Evolutionary conservation across 2,888 invertebrate species (phyloP).

Genomic region (Zhuqinia jingwanae): DNA sequence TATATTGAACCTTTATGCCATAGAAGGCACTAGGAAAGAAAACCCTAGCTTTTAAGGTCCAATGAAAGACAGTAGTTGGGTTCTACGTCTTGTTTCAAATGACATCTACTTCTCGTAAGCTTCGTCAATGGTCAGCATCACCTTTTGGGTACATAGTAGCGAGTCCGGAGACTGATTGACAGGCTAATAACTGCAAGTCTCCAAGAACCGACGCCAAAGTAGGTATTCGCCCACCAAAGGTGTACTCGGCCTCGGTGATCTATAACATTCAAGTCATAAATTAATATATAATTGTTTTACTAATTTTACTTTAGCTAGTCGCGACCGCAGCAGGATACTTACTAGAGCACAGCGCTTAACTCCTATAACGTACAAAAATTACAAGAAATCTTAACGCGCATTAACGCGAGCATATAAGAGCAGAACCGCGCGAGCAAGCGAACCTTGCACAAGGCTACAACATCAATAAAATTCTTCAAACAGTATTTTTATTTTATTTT

Average conservation of each 20-base stretch:
- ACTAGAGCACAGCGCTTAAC: constrained; percentile 6
- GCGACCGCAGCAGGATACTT: constrained; percentile 42
- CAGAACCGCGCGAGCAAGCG: too few relatives aligned
- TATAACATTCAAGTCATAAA: constrained; percentile 63
- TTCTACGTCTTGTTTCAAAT: constrained; percentile 18
- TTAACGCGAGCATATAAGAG: not conserved
- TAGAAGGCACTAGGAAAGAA: constrained; percentile 34
- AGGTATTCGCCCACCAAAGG: constrained; percentile 38
- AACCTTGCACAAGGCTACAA: too few relatives aligned
- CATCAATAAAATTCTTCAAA: too few relatives aligned
- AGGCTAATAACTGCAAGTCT: not conserved
- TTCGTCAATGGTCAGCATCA: too few relatives aligned
- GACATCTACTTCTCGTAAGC: constrained; percentile 3
- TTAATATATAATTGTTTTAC: constrained; percentile 51
- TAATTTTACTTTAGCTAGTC: not conserved
- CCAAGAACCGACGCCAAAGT: constrained; percentile 17
- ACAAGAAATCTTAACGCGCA: not conserved
- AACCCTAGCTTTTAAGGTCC: constrained; percentile 68
- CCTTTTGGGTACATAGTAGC: not conserved
- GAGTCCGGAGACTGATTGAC: constrained; percentile 30
- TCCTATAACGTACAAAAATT: not conserved
- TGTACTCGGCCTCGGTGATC: constrained; percentile 50
- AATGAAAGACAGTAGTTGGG: constrained; percentile 26
- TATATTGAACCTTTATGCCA: constrained; percentile 43
- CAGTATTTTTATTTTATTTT: not conserved